Conservation (phyloP, 2,113 vertebrate species). For the Chaetodon auriga region DNA sequence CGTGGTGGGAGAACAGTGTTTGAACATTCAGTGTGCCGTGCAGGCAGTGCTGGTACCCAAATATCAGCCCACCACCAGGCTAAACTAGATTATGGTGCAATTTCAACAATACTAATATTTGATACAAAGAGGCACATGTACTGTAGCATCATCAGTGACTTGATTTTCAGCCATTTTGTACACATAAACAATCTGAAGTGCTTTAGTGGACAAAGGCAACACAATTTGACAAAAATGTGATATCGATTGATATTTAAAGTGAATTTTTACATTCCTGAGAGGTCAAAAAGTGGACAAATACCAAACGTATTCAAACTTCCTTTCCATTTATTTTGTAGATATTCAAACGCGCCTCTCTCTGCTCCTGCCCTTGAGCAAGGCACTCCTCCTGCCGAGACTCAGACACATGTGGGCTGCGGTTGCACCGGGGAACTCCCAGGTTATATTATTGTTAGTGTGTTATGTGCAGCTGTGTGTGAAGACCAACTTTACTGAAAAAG, state of each 20-base stretch:
- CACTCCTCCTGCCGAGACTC: conserved; percentile 5
- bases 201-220: conserved; percentile 25
- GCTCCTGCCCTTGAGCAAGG: background rate
- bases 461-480: conserved; percentile 45
- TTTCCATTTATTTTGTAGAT: background rate
- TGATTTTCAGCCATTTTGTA: conserved; percentile 57
- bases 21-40: conserved; percentile 64
- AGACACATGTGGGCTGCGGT: background rate
- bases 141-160: conserved; percentile 44
- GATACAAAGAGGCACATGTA: conserved; percentile 55
- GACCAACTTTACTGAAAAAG: conserved; percentile 41
- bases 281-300: background rate
- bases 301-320: conserved; percentile 6
- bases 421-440: conserved; percentile 21
- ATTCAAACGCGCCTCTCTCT: background rate
- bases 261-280: background rate
- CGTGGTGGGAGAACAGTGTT: conserved; percentile 67
- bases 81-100: conserved; percentile 64
- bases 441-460: conserved; percentile 14
- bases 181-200: conserved; percentile 32
- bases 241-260: conserved; percentile 1
- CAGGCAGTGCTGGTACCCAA: conserved; percentile 57
- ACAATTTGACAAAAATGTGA: background rate
- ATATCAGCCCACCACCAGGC: conserved; percentile 66
- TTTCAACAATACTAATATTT: conserved; percentile 69